These are phyloP conservation scores for Ichneumoninae sp. DNA, from an alignment of 2,888 invertebrate species.

Conservation along the genomic window DNA sequence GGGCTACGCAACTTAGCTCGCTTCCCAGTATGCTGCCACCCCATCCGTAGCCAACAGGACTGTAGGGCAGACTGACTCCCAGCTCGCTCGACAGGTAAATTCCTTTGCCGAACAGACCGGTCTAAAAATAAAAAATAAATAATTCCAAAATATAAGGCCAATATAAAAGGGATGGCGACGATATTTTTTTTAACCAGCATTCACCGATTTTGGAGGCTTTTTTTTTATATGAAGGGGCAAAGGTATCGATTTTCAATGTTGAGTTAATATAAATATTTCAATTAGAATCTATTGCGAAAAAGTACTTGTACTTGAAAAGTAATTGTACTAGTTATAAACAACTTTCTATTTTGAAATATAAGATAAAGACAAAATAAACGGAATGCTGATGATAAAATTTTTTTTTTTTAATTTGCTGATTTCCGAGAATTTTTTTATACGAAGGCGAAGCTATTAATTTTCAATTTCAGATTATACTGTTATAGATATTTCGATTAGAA, in stretches of 20 bases:
- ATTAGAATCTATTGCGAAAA: too few species aligned
- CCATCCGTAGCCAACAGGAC: conserved; percentile 91
- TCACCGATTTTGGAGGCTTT: too few species aligned
- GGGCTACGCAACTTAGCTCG: conserved; percentile 91
- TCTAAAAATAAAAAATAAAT: conserved; percentile 79
- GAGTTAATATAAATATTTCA: too few species aligned
- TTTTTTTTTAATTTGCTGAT: neutral
- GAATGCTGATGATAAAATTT: neutral
- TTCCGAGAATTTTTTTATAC: too few species aligned
- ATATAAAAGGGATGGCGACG: neutral
- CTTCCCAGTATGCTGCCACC: conserved; percentile 90
- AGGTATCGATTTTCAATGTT: too few species aligned
- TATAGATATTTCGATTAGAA: neutral
- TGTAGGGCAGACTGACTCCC: conserved; percentile 89
- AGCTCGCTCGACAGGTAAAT: conserved; percentile 91
- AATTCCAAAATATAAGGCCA: neutral
- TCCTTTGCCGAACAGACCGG: conserved; percentile 88
- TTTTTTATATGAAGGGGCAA: neutral
- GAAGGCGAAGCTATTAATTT: too few species aligned
- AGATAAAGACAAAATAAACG: neutral
- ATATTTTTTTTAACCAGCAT: neutral
- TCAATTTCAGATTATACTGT: too few species aligned
- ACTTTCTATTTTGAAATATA: neutral
- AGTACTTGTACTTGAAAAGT: too few species aligned
- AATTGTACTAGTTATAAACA: too few species aligned